A percentile compares a stretch with the other conserved stretches of the same genome.
These are phyloP conservation scores for Orthosia gothica DNA, from an alignment of 2,888 invertebrate genomes.

Conservation along the genomic window DNA sequence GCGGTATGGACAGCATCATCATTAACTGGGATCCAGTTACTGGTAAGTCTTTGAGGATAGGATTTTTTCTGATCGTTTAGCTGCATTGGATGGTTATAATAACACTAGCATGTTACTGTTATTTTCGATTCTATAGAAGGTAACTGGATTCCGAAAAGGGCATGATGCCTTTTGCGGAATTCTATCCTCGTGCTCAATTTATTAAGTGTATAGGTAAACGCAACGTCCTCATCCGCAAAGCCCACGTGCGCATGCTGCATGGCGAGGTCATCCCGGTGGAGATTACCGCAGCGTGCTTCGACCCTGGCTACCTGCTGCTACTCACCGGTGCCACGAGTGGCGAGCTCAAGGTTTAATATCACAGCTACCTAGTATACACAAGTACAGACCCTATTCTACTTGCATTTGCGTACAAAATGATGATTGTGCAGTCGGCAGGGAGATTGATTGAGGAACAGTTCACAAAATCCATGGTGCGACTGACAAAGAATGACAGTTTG, in stretches of 20 bases:
- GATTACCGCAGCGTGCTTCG: constrained; percentile 95
- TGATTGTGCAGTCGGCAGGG: not conserved
- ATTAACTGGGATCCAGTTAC: constrained; percentile 96
- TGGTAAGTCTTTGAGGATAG: constrained; percentile 77
- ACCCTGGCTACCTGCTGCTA: constrained; percentile 94
- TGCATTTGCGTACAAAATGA: not conserved
- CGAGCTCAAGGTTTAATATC: constrained; percentile 91
- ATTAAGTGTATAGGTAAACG: constrained; percentile 90
- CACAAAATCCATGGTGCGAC: not conserved
- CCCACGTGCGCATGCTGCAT: constrained; percentile 93
- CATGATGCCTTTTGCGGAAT: not conserved
- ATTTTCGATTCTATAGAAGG: not conserved
- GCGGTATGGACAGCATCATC: constrained; percentile 95
- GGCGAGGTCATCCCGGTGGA: constrained; percentile 93
- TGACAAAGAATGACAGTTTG: not conserved
- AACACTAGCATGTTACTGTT: not conserved
- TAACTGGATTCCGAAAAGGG: not conserved
- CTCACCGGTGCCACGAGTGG: constrained; percentile 96
- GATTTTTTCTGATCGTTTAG: not conserved
- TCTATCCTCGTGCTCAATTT: not conserved
- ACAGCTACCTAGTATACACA: not conserved
- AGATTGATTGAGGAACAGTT: not conserved
- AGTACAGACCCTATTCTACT: not conserved
- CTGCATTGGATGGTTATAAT: not conserved
- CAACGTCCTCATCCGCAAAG: constrained; percentile 93